A percentile compares a stretch with the other conserved stretches of the same genome.
Conservation (phyloP, 2,113 vertebrate species). For the Syngnathus scovelli region DNA sequence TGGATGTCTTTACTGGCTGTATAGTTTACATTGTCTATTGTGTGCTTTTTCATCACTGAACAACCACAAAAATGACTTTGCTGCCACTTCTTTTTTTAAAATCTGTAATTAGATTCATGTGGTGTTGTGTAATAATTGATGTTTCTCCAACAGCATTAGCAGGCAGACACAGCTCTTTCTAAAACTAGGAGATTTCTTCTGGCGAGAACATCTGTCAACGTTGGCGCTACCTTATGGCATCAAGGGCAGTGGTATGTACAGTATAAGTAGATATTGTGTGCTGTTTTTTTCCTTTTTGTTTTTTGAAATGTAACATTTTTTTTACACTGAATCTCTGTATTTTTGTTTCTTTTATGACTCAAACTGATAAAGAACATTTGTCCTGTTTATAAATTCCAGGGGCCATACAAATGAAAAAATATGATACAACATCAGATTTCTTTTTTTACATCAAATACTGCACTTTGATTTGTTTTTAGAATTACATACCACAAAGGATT, state of each 20-base stretch:
- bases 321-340: not conserved
- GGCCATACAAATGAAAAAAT: not conserved
- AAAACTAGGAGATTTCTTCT: slow-evolving; percentile 86
- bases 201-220: slow-evolving; percentile 73
- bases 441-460: not conserved
- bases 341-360: not conserved
- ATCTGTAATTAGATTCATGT: slow-evolving; percentile 17
- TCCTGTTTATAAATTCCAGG: not conserved
- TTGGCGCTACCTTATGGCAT: slow-evolving; percentile 84
- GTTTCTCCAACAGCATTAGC: slow-evolving; percentile 57
- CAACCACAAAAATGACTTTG: not conserved
- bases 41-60: slow-evolving; percentile 20
- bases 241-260: slow-evolving; percentile 83
- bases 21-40: slow-evolving; percentile 36
- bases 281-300: not conserved
- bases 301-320: not conserved
- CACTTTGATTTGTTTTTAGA: not conserved
- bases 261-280: slow-evolving; percentile 9
- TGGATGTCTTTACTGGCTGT: slow-evolving; percentile 20
- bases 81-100: not conserved
- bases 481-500: not conserved
- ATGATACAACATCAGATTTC: not conserved
- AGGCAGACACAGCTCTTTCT: slow-evolving; percentile 75
- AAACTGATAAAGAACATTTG: not conserved
- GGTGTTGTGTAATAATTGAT: not conserved